These are phyloP conservation scores for Thumatha senex DNA, from an alignment of 2,888 invertebrate species.

Conservation along the genomic window DNA sequence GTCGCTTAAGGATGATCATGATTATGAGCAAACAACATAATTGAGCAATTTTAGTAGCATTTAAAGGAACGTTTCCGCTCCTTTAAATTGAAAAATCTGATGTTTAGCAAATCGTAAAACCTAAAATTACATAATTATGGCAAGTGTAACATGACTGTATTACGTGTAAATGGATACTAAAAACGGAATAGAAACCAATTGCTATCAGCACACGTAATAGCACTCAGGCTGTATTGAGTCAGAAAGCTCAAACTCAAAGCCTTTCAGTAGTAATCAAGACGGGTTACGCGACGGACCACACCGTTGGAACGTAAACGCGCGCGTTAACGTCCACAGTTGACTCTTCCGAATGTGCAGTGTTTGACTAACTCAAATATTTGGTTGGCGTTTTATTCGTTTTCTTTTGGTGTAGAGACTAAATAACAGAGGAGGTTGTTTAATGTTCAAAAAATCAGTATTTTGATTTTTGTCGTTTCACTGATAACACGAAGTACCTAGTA, in stretches of 20 bases:
- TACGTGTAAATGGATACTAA: no score
- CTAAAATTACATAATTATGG: no score
- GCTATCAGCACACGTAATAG: slow-evolving; percentile 33
- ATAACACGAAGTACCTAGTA: no score
- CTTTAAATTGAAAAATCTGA: no score
- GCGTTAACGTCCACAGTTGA: slow-evolving; percentile 29
- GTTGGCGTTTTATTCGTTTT: slow-evolving; percentile 24
- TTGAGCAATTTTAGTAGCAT: no score
- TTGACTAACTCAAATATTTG: slow-evolving; percentile 23
- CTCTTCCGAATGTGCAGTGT: slow-evolving; percentile 25
- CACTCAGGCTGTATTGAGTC: slow-evolving; percentile 26
- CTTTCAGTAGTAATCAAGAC: slow-evolving; percentile 43
- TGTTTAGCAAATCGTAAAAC: no score
- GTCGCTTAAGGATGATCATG: no score
- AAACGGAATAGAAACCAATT: background rate
- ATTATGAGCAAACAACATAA: no score
- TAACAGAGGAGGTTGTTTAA: background rate
- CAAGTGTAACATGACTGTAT: no score
- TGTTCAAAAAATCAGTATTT: background rate
- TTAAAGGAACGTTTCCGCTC: no score
- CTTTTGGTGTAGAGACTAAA: background rate
- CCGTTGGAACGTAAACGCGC: slow-evolving; percentile 27
- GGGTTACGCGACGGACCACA: slow-evolving; percentile 31
- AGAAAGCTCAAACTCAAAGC: slow-evolving; percentile 38
- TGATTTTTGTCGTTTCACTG: no score